These are phyloP conservation scores for Macrochelys suwanniensis DNA, from an alignment of 2,797 vertebrate genomes.

Conservation along the genomic window DNA sequence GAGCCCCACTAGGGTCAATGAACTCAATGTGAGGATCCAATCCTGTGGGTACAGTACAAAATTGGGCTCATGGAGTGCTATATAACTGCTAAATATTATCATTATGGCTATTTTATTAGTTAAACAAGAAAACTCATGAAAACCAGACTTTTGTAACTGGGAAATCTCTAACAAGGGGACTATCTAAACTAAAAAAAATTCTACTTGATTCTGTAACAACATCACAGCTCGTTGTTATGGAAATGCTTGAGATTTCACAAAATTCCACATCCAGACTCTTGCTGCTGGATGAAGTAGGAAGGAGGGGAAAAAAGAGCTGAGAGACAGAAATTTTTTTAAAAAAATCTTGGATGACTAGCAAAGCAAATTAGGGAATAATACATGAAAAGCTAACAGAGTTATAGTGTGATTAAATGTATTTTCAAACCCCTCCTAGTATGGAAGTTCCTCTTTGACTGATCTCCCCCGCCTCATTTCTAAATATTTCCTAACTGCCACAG, in stretches of 20 bases:
- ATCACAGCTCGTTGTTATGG: background rate
- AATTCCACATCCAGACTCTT: background rate
- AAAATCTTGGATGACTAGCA: constrained; percentile 6
- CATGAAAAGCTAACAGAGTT: constrained; percentile 14
- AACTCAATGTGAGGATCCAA: background rate
- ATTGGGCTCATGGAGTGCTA: background rate
- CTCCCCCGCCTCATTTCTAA: constrained; percentile 19
- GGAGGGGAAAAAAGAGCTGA: background rate
- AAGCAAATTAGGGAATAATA: constrained; percentile 27
- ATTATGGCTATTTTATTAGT: background rate
- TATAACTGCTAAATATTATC: background rate
- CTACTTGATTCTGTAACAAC: background rate
- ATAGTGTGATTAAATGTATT: constrained; percentile 36
- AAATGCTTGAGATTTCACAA: background rate
- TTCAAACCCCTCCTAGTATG: background rate
- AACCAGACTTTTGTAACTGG: background rate
- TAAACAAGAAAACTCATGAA: background rate
- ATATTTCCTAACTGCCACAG: background rate
- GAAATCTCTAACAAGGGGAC: background rate
- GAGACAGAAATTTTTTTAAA: background rate
- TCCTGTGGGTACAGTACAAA: background rate
- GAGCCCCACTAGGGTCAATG: background rate
- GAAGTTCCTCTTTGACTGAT: constrained; percentile 34
- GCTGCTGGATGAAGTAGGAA: background rate
- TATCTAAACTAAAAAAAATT: background rate